Base-by-base conservation (phyloP, 2,113 vertebrate species). In the Motacilla alba region DNA sequence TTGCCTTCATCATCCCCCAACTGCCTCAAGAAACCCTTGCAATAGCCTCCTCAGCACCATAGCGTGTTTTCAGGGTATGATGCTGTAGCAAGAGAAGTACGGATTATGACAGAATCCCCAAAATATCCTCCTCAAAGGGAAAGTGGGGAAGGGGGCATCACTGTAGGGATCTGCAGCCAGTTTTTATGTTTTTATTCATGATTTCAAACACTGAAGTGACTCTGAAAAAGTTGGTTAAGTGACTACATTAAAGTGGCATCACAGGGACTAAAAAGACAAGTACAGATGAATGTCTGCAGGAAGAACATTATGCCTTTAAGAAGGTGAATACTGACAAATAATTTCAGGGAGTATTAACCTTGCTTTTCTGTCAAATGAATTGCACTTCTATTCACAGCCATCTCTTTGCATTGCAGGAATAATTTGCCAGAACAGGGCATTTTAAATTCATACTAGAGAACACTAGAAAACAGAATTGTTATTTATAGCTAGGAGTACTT, bases 401-500 rank as follows among this genome's bases (percentile, higher is more conserved):
- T 44, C 55, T 79, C 44, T 88, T 77, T 58, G 30, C 22, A 53
- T 46, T 87, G 78, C n/a, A 70, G 30, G 46, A 87, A 85, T 77
- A 83, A 85, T 87, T 47, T 80, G 37, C 49, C 49, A 79, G 64
- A 93, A 60, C 46, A 94, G 21, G 39, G 56, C 35, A 70, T 83
- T 94, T 92, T 55, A 85, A 90, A 87, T 91, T 87, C 7, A 0
- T 50, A 70, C 41, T 63, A 84, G 46, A 93, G 82, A 93, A 89
- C 67, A 91, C n/a, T 49, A 85, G 67, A 97, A 95, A 97, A 90
- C 70, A 88, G 75, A 87, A 85, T 31, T 79, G 49, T 79, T 95
- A 95, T 96, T 96, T 95, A 91, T 91, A 95, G 87, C 70, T 83
- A 27, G 52, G 58, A 85, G 76, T 93, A 90, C 59, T 95, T 93